These are phyloP conservation scores for Petroica traversi DNA, from an alignment of 2,113 vertebrate species.

Conservation along the genomic window DNA sequence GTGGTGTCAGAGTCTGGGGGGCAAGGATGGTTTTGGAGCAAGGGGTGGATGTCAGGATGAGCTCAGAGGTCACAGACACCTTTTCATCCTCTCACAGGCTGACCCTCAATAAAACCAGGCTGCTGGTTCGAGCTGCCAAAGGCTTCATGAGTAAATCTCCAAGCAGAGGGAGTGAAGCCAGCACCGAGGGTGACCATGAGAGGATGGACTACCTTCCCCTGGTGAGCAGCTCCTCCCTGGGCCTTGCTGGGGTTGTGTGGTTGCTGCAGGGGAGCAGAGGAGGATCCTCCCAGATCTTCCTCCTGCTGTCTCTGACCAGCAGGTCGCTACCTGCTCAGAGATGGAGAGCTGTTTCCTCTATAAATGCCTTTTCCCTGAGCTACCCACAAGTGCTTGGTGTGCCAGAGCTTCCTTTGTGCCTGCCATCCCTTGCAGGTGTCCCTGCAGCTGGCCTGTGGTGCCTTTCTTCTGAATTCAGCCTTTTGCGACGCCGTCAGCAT, in stretches of 20 bases:
- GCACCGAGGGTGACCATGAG: conserved; percentile 77
- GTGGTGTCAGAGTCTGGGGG: not conserved
- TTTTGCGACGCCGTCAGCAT: conserved; percentile 83
- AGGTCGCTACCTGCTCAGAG: not conserved
- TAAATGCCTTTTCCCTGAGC: not conserved
- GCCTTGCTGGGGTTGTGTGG: not conserved
- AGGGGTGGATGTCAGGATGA: not conserved
- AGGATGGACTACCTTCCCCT: conserved; percentile 89
- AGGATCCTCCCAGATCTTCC: not conserved
- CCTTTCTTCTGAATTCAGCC: conserved; percentile 82
- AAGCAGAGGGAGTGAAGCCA: conserved; percentile 59
- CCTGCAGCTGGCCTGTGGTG: conserved; percentile 89
- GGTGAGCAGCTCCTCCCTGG: conserved; percentile 70
- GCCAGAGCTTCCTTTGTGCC: not conserved
- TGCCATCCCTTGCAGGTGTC: conserved; percentile 72
- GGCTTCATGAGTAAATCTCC: conserved; percentile 87
- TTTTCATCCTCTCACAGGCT: conserved; percentile 70
- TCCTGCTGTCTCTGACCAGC: not conserved
- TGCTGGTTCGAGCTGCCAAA: conserved; percentile 85
- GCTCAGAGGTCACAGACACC: accelerated
- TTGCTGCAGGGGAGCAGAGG: not conserved
- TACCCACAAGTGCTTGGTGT: not conserved
- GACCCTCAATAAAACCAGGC: conserved; percentile 83
- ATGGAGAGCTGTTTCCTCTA: not conserved
- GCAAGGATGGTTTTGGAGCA: not conserved